Evolutionary conservation across 2,113 vertebrate species (phyloP), one percentile per base, ranked within the genome.

Genomic region (Takifugu bimaculatus): DNA sequence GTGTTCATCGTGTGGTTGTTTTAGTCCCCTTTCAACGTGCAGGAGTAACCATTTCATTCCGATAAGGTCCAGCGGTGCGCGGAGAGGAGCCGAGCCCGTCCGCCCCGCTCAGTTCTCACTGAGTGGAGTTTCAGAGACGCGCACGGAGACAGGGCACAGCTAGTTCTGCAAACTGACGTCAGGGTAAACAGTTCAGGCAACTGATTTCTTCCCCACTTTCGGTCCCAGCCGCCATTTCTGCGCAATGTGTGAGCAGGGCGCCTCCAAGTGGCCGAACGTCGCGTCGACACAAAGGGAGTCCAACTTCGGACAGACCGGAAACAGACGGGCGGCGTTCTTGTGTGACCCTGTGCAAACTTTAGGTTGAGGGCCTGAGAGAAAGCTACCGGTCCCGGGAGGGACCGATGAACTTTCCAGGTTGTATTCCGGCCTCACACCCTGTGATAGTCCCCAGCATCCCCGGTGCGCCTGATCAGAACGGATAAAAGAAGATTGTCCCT

Each of bases 81-180:
- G 75, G 57, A 63, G 66, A 50, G 45, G 75, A 82, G 82, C 71
- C 63, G 78, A 79, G 83, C 65, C 74, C 84, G 78, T 86, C 80
- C 80, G 82, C 80, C 73, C 82, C 72, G 3, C 65, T 13, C 81
- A 75, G 67, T 79, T 86, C 73, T 77, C 76, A 72, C 76, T 60
- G 85, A 77, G 75, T 52, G 68, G 81, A 83, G 78, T 84, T 85
- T 84, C 79, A 56, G 75, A 85, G 83, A 82, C 73, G 75, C 82
- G 61, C 84, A 77, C 69, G 57, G 79, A 87, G 80, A 86, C 88
- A 60, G 82, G 69, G 85, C 85, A 82, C 77, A 60, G 82, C 87
- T 68, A 86, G 65, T 88, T 75, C 80, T 84, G 83, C 86, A 78
- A 86, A 88, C 90, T 91, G 90, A 91, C 90, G 91, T 91, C 89